Conservation (phyloP, 2,797 vertebrate genomes). For the Falco concolor region DNA sequence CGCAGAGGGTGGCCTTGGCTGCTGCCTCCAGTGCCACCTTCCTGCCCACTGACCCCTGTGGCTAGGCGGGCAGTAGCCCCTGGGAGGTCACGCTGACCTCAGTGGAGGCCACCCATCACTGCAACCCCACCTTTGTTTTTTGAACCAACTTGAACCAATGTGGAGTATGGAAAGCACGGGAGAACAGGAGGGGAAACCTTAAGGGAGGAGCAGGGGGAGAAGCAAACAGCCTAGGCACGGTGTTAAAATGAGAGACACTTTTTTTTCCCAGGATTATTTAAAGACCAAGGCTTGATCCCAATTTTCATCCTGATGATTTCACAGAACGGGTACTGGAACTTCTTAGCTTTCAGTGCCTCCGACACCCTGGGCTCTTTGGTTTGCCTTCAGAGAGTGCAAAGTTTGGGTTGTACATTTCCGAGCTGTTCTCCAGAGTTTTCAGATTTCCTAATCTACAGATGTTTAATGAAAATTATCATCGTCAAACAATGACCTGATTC, state of each 20-base stretch:
- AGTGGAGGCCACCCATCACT: neutral
- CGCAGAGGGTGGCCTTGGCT: rapidly evolving
- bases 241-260: rapidly evolving
- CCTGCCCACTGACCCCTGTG: rapidly evolving
- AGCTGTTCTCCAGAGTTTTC: neutral
- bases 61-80: rapidly evolving
- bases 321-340: rapidly evolving
- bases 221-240: rapidly evolving
- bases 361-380: neutral
- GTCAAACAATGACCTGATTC: neutral
- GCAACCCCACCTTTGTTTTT: too few species aligned
- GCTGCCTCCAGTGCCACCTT: neutral
- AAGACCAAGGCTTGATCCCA: neutral
- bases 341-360: neutral
- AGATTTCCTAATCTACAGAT: neutral
- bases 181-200: rapidly evolving
- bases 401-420: neutral
- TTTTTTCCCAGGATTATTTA: neutral
- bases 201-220: neutral
- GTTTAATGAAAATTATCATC: neutral
- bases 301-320: neutral
- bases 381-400: neutral
- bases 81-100: neutral
- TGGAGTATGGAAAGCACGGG: neutral
- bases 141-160: neutral